Evolutionary conservation across 2,888 invertebrate genomes (phyloP).

Genomic region (Athalia rosae): DNA sequence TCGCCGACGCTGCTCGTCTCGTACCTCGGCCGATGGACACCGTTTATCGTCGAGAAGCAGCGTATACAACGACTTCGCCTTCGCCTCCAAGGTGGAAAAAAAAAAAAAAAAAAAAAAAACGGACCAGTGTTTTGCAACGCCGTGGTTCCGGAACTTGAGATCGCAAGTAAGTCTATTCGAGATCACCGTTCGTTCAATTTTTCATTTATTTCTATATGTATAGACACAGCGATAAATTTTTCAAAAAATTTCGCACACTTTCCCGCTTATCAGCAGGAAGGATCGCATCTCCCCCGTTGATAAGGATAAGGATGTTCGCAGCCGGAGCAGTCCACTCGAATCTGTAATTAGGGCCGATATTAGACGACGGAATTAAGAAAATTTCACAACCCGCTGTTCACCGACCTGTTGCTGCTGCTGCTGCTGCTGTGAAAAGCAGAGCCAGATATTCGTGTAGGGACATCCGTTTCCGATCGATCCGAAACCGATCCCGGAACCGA

Average conservation of each 20-base stretch:
- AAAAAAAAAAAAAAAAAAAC: too few relatives aligned
- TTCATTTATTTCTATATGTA: too few relatives aligned
- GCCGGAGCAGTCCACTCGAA: constrained; percentile 21
- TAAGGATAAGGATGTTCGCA: constrained; percentile 30
- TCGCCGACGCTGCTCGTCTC: not conserved
- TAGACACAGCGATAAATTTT: too few relatives aligned
- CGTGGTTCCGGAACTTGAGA: too few relatives aligned
- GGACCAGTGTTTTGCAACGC: too few relatives aligned
- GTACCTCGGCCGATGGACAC: not conserved
- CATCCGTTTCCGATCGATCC: constrained; percentile 53
- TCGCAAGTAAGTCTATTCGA: too few relatives aligned
- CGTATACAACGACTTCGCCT: not conserved
- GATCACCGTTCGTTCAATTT: too few relatives aligned
- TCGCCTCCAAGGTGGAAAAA: not conserved
- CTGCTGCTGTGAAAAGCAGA: constrained; percentile 52
- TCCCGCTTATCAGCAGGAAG: not conserved
- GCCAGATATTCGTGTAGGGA: constrained; percentile 53
- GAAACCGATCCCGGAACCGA: constrained; percentile 54
- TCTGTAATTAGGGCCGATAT: not conserved
- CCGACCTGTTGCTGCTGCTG: constrained; percentile 14
- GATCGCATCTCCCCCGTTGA: constrained; percentile 25
- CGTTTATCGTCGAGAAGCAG: not conserved
- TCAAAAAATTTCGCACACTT: not conserved
- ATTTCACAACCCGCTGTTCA: not conserved
- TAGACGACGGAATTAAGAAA: not conserved